Base-by-base conservation (phyloP, 2,888 invertebrate species). In the Aphidius colemani region DNA sequence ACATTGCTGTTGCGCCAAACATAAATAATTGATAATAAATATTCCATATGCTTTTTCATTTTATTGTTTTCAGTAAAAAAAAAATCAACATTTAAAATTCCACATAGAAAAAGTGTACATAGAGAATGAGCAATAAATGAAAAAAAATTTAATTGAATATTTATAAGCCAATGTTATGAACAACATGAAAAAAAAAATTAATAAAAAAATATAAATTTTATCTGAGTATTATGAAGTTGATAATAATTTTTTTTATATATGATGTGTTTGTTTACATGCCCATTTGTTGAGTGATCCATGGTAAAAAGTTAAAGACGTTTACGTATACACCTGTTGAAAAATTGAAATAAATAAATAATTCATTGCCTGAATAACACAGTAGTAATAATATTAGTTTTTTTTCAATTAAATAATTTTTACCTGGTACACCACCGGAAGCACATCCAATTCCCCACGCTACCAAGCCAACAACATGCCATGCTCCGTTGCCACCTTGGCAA, bases 391-490 rank as follows among this genome's bases (percentile, higher is more conserved):
- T 5, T 30, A 30, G 5, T 30, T 5, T 30, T 30, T 5, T 30
- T 30, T 30, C 0, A 5, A 30, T 30, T 5, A 18, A 18, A 18
- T 18, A 18, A 18, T 18, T 3, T 30, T 30, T 5, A 30, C 30
- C 94, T 0, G 92, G 90, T 7, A 93, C 87, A 64, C 88, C 88
- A 1, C 87, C 80, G 68, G 83, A 84, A 0, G 90, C 94, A 70
- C 91, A 91, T 55, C 89, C 89, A 46, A 91, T 88, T 0, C 91
- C 91, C 91, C 91, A 91, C 39, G 89, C 82, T 10, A 91, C 91
- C 67, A 92, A 79, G 0, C 92, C 91, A 7, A 87, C 87, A 1
- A 90, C 84, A 61, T 85, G 84, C 85, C 87, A 89, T 62, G 84
- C 84, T 0, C 86, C 86, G 63, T 82, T 83, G 55, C 83, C 81